phyloP scores from a whole-genome alignment of 2,888 invertebrate genomes.

The Andrena minutula region DNA sequence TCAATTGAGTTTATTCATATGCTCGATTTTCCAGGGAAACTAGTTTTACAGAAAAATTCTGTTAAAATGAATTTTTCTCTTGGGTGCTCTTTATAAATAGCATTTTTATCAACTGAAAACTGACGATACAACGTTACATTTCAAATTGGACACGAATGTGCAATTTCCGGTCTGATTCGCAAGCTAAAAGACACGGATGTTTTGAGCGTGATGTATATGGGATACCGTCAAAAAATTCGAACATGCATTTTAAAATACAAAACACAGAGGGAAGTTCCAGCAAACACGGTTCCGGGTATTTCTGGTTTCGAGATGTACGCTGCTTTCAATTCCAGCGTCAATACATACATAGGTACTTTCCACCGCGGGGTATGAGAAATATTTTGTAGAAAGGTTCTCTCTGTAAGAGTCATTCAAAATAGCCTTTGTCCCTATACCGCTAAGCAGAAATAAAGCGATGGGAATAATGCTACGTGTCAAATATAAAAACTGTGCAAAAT shows the following conservation, averaged over 20 bases:
- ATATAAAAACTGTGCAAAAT: background rate
- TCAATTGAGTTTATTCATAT: too few relatives aligned
- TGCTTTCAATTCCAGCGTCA: background rate
- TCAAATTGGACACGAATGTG: background rate
- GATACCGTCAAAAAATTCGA: background rate
- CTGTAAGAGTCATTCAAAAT: background rate
- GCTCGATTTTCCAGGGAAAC: too few relatives aligned
- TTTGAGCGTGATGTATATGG: background rate
- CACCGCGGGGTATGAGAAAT: background rate
- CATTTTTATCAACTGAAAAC: background rate
- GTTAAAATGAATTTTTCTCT: too few relatives aligned
- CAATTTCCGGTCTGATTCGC: background rate
- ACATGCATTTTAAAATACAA: background rate
- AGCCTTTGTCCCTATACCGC: background rate
- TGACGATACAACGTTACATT: background rate
- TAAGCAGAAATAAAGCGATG: background rate
- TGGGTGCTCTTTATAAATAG: too few relatives aligned
- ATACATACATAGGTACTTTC: background rate
- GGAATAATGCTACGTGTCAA: background rate
- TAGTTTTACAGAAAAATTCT: too few relatives aligned
- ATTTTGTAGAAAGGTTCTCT: background rate
- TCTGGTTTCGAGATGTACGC: background rate
- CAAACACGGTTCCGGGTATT: background rate
- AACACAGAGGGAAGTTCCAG: background rate
- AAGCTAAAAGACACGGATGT: background rate